These are phyloP conservation scores for Didymodactylos carnosus DNA, from an alignment of 2,888 invertebrate species.

Conservation along the genomic window DNA sequence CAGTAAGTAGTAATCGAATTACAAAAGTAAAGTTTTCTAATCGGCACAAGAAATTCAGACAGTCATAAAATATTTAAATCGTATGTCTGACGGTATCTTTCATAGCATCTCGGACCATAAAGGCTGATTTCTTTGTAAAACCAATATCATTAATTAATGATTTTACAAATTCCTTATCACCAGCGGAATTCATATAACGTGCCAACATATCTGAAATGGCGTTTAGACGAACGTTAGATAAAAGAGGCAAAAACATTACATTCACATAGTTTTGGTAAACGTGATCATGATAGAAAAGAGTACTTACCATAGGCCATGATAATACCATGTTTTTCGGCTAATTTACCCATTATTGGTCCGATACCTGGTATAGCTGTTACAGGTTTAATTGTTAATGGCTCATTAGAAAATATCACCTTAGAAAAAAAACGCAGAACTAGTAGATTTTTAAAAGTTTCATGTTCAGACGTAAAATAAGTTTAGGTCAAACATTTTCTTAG, in stretches of 20 bases:
- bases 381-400: not conserved
- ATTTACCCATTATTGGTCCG: not conserved
- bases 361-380: not conserved
- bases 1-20: too few relatives aligned
- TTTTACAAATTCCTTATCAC: not conserved
- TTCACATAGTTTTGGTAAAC: too few relatives aligned
- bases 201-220: too few relatives aligned
- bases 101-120: not conserved
- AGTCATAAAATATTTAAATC: not conserved
- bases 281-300: too few relatives aligned
- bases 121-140: not conserved
- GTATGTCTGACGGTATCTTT: not conserved
- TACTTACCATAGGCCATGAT: too few relatives aligned
- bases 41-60: too few relatives aligned
- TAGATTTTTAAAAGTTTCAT: not conserved
- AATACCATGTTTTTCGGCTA: not conserved
- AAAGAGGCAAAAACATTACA: too few relatives aligned
- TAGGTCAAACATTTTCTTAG: too few relatives aligned
- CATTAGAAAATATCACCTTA: not conserved
- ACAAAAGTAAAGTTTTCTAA: too few relatives aligned
- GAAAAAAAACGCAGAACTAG: not conserved
- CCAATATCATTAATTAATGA: not conserved
- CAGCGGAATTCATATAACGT: not conserved
- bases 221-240: too few relatives aligned
- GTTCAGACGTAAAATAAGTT: too few relatives aligned